Conservation (phyloP, 2,888 invertebrate species). For the Ormyrus labotus region DNA sequence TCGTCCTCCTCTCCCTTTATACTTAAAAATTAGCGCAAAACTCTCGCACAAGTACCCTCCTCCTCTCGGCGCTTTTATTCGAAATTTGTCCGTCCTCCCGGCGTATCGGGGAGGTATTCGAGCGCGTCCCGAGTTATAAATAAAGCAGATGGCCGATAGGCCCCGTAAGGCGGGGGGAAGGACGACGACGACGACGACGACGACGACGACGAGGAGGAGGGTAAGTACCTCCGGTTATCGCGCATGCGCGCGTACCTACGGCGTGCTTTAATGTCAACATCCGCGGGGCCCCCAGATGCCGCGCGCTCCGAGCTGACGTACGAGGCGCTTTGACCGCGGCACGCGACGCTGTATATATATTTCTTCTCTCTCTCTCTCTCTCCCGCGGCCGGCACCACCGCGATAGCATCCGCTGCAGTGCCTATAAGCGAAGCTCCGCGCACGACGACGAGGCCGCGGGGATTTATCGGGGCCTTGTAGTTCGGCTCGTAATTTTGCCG, state of each 20-base stretch:
- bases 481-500: too few relatives aligned
- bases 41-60: neutral
- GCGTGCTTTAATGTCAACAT: neutral
- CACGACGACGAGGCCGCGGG: too few relatives aligned
- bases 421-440: too few relatives aligned
- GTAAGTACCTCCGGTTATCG: neutral
- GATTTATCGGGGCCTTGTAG: too few relatives aligned
- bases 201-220: neutral
- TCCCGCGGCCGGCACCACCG: too few relatives aligned
- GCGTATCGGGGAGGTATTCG: constrained; percentile 3
- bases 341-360: constrained; percentile 30
- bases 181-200: too few relatives aligned
- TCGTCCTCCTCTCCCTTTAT: neutral
- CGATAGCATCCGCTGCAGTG: too few relatives aligned
- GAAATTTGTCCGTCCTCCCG: neutral
- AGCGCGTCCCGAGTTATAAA: constrained; percentile 17
- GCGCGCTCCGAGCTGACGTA: neutral
- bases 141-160: constrained; percentile 22
- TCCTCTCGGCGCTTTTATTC: neutral
- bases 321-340: constrained; percentile 16
- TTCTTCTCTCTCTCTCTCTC: too few relatives aligned
- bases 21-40: constrained; percentile 19
- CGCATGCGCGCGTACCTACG: neutral
- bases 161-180: neutral
- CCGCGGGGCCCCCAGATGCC: neutral